A percentile compares a stretch with the other conserved stretches of the same genome.
These are phyloP conservation scores for Alouatta caraya DNA, from an alignment of 2,797 vertebrate genomes.

Conservation along the genomic window DNA sequence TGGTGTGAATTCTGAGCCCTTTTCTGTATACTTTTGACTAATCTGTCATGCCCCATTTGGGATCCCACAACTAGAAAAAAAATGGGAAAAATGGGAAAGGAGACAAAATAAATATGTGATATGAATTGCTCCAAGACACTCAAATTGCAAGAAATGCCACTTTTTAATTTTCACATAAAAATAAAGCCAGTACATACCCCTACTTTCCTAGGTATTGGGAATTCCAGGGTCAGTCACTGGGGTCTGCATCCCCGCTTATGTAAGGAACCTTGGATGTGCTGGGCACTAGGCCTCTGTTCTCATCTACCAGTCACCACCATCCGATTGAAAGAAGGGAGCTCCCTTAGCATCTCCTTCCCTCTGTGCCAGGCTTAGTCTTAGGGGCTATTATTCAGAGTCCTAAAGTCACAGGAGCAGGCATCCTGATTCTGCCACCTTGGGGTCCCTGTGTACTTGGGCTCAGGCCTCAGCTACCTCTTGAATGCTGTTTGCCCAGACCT, in stretches of 20 bases:
- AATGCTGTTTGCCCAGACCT: neutral
- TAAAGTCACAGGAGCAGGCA: neutral
- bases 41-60: neutral
- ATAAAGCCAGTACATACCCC: neutral
- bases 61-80: neutral
- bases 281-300: neutral
- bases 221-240: neutral
- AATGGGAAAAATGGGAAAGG: neutral
- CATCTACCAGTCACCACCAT: neutral
- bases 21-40: neutral
- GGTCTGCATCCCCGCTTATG: neutral
- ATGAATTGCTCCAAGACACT: neutral
- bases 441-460: neutral
- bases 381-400: neutral
- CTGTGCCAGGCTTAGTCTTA: neutral
- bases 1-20: neutral
- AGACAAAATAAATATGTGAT: neutral
- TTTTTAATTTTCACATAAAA: constrained; percentile 27
- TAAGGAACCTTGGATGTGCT: neutral
- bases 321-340: neutral
- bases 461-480: neutral
- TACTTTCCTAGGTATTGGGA: neutral
- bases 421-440: neutral
- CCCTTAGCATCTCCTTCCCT: neutral
- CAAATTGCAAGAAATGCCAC: constrained; percentile 5